phyloP scores from a whole-genome alignment of 1,140 invertebrate species.

The Magallana gigas region DNA sequence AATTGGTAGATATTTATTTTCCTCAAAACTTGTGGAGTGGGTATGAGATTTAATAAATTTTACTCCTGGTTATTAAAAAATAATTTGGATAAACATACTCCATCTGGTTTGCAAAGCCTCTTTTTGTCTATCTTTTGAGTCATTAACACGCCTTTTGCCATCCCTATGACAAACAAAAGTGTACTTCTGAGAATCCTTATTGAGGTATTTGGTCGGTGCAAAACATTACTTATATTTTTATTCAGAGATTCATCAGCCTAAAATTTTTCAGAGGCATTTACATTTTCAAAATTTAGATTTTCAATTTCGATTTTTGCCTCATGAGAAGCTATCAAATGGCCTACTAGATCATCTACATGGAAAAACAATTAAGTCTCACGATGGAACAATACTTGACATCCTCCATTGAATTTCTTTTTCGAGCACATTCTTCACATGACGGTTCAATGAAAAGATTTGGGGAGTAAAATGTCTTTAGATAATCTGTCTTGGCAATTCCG shows the following conservation, averaged over 20 bases:
- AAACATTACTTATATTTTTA: neutral
- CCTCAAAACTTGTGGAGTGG: constrained; percentile 20
- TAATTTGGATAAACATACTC: neutral
- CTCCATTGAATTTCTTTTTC: neutral
- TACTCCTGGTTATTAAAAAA: neutral
- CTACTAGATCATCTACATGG: neutral
- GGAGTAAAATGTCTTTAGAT: neutral
- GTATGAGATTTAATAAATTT: neutral
- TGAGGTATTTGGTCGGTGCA: neutral
- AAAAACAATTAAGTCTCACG: neutral
- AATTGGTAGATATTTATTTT: constrained; percentile 3
- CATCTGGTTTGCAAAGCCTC: constrained; percentile 6
- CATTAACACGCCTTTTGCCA: neutral
- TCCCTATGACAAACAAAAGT: neutral
- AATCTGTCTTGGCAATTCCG: neutral
- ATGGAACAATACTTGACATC: neutral
- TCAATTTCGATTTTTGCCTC: constrained; percentile 2
- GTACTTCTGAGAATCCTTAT: neutral
- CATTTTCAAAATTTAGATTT: constrained; percentile 16
- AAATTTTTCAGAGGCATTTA: neutral
- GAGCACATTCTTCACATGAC: no score
- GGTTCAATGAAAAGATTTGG: neutral
- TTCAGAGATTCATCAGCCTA: neutral
- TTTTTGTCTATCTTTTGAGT: neutral
- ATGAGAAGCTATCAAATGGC: neutral